A percentile compares a stretch with the other conserved stretches of the same genome.
phyloP scores from a whole-genome alignment of 2,888 invertebrate genomes.

The Chymomyza caudatula region DNA sequence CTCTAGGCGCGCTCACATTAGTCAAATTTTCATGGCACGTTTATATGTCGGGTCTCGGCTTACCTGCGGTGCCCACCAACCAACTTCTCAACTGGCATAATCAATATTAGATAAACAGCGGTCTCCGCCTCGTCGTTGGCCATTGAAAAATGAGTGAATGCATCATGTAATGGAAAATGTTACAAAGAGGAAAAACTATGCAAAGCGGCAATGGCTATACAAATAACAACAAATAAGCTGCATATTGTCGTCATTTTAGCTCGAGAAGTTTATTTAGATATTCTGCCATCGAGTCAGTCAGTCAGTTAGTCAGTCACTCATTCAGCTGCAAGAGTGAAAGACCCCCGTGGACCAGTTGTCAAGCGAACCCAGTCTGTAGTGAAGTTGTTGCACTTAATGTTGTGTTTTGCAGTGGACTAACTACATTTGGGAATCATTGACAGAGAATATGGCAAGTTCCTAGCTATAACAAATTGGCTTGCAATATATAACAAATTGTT shows the following conservation, averaged over 20 bases:
- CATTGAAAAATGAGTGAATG: slow-evolving; percentile 23
- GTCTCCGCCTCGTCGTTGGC: slow-evolving; percentile 38
- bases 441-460: neutral
- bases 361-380: neutral
- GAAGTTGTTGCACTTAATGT: slow-evolving; percentile 1
- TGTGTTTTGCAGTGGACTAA: neutral
- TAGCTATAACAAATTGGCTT: no score
- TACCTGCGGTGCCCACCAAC: slow-evolving; percentile 18
- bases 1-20: slow-evolving; percentile 65
- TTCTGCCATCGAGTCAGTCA: slow-evolving; percentile 41
- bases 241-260: neutral
- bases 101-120: slow-evolving; percentile 67
- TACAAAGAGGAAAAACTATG: slow-evolving; percentile 28
- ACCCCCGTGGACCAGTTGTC: slow-evolving; percentile 6
- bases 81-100: slow-evolving; percentile 55
- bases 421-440: neutral
- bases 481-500: neutral
- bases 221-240: neutral
- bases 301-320: slow-evolving; percentile 9
- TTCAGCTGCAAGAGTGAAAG: neutral
- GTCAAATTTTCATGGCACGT: slow-evolving; percentile 58
- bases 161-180: slow-evolving; percentile 65
- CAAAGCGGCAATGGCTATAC: slow-evolving; percentile 12
- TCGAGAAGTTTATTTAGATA: slow-evolving; percentile 48
- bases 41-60: neutral